Evolutionary conservation across 2,113 vertebrate genomes (phyloP), one percentile per base, ranked within the genome.

Genomic region (Caloenas nicobarica): DNA sequence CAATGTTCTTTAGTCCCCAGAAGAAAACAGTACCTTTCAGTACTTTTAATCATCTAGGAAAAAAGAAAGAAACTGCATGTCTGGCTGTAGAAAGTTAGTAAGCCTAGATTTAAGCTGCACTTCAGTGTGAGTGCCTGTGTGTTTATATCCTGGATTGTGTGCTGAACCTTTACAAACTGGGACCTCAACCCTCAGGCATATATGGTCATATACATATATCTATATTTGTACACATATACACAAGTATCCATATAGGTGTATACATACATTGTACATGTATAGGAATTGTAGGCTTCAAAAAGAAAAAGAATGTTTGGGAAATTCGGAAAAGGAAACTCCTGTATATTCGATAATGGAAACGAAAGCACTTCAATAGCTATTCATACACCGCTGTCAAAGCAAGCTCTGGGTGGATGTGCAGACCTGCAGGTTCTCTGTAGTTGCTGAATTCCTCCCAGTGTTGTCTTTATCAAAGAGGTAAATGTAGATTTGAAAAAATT

Each of bases 391-490:
- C 69, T 91, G 80, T 90, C 90, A 94, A 72, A 94, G 73, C 66
- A 38, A 76, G 76, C 83, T 74, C 77, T 1, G 40, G 82, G 69
- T 88, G 76, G 80, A 81, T 46, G 65, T 14, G 3, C 66, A 86
- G 72, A 78, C 80, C 73, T 0, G 2, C 56, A 53, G 93, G 82
- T 94, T 93, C 33, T 86, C 90, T 88, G 72, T 34, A 74, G 72
- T 36, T 66, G 65, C 76, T 60, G 69, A 83, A 94, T 96, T 95
- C 88, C 88, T 94, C 51, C 13, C 76, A 57, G 76, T 74, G 86
- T 80, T 91, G 68, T 81, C 88, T 93, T 93, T 93, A 91, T 90
- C 92, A 96, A 94, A 96, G 88, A 92, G 80, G 88, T 86, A 90
- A 95, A 93, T 3, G 36, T 57, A 81, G 90, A 92, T 81, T 93